Conservation (phyloP, 2,113 vertebrate genomes). For the Falco punctatus region DNA sequence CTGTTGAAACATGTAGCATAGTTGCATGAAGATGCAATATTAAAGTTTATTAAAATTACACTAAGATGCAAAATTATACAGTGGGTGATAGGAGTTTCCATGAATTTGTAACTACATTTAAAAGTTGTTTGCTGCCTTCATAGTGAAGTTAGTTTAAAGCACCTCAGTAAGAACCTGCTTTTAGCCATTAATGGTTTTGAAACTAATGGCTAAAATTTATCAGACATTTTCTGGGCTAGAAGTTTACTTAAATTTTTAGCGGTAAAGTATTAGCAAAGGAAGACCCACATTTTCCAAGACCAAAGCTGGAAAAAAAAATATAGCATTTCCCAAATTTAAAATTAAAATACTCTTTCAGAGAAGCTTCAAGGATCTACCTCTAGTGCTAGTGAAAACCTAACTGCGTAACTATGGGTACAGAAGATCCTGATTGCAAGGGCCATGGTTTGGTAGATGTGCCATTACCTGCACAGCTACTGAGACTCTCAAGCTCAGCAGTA, state of each 20-base stretch:
- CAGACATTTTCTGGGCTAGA: not conserved
- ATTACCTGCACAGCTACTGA: not conserved
- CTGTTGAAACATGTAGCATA: not conserved
- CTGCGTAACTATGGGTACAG: not conserved
- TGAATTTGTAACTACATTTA: not conserved
- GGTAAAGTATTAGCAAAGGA: not conserved
- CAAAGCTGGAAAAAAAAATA: not conserved
- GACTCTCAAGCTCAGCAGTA: not conserved
- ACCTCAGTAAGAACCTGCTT: not conserved
- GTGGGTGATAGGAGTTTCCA: not conserved
- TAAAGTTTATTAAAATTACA: not conserved
- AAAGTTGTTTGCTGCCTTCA: not conserved
- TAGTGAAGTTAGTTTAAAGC: not conserved
- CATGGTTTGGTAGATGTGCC: not conserved
- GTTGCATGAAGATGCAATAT: not conserved
- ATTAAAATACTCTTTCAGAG: not conserved
- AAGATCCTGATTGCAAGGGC: not conserved
- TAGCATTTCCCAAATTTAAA: not conserved
- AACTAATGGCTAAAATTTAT: not conserved
- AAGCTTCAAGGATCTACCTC: not conserved
- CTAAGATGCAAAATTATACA: not conserved
- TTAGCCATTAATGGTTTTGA: not conserved
- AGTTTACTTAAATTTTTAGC: not conserved
- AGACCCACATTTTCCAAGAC: not conserved
- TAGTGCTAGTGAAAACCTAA: not conserved